Base-by-base conservation (phyloP, 2,113 vertebrate genomes). In the Eurystomus gularis region DNA sequence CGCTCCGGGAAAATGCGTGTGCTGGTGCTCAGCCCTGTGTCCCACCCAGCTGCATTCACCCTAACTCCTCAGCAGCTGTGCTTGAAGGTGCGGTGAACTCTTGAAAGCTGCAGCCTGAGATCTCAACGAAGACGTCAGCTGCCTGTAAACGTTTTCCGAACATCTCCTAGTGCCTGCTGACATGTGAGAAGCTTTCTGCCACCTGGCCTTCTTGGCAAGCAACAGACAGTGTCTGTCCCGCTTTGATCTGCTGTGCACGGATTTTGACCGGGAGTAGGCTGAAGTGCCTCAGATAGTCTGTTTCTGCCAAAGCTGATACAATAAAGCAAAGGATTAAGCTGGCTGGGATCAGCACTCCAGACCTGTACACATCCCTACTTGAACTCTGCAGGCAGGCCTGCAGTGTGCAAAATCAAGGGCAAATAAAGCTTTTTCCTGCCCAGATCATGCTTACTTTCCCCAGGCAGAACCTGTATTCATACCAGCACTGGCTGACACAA, bases 121-220 rank as follows among this genome's bases (percentile, higher is more conserved):
- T 82, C 75, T 69, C 88, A 85, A 40, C 1, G 5, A 92, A 83
- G 85, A 90, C 10, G 0, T 96, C 85, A 94, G 88, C 88, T 65
- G 90, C 82, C 79, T 90, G 4, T 68, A 88, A 90, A 68, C 2
- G 1, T 88, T 93, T 93, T 79, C 90, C 1, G 0, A 90, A 77
- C 58, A 90, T 90, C 54, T 94, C 61, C 82, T 79, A n/a, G 85
- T 95, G 92, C 85, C 94, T 96, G 88, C 68, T 95, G 88, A 94
- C 79, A 82, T 76, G 39, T 51, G 92, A 96, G 85, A 90, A 95
- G 71, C 85, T 92, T 92, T 96, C 90, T 97, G 90, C 94, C 94
- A 97, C 95, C 96, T 96, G 92, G 94, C 11, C 62, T 80, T 96
- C 88, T 94, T 96, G 95, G 94, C 94, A 94, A 90, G 79, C 54